phyloP scores from a whole-genome alignment of 2,113 vertebrate species.

The Ondatra zibethicus region DNA sequence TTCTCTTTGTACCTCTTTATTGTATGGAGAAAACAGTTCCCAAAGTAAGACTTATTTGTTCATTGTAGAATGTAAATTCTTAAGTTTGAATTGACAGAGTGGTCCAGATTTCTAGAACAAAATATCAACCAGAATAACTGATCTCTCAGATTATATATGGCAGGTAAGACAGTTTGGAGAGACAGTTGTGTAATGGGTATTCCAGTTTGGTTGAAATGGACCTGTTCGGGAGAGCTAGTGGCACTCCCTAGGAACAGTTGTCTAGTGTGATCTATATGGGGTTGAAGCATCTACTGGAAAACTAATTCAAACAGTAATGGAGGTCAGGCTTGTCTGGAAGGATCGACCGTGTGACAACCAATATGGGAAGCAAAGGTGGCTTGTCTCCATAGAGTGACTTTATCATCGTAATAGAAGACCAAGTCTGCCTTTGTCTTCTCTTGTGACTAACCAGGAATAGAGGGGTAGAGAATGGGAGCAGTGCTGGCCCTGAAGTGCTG shows the following conservation, averaged over 20 bases:
- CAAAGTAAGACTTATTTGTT: neutral
- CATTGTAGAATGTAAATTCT: neutral
- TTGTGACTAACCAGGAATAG: neutral
- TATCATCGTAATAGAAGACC: slow-evolving; percentile 16
- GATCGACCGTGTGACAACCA: neutral
- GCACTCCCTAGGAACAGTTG: neutral
- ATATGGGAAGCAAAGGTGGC: neutral
- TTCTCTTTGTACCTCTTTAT: neutral
- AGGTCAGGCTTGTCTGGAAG: neutral
- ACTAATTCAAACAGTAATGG: neutral
- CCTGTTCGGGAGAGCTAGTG: neutral
- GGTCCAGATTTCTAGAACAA: slow-evolving; percentile 49
- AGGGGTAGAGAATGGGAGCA: neutral
- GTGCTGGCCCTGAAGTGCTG: neutral
- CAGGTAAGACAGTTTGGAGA: neutral
- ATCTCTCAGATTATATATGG: slow-evolving; percentile 21
- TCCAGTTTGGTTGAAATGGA: neutral
- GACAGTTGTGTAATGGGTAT: neutral
- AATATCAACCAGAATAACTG: neutral
- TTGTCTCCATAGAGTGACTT: neutral
- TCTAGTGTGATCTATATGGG: neutral
- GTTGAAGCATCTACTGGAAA: neutral
- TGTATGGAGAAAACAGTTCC: neutral
- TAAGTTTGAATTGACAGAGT: slow-evolving; percentile 19
- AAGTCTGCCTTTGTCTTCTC: neutral